Evolutionary conservation across 2,113 vertebrate genomes (phyloP).

Genomic region (Ibidorhyncha struthersii): DNA sequence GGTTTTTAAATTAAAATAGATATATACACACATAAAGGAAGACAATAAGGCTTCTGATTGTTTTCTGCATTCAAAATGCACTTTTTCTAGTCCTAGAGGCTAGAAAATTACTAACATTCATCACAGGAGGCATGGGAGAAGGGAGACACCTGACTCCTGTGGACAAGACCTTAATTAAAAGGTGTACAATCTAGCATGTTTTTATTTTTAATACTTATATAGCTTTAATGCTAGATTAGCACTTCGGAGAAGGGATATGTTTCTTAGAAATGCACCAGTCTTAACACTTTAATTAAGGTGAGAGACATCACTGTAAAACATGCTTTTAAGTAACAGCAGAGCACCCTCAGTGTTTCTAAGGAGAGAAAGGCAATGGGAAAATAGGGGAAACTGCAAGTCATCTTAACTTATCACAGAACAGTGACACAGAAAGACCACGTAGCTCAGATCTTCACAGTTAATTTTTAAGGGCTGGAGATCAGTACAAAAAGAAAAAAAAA

Average conservation of each 20-base stretch:
- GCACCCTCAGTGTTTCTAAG: not conserved
- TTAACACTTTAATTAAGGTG: not conserved
- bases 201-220: not conserved
- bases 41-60: not conserved
- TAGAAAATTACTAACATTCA: not conserved
- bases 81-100: not conserved
- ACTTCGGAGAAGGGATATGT: not conserved
- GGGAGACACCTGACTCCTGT: not conserved
- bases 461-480: not conserved
- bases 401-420: not conserved
- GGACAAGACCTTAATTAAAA: not conserved
- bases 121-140: not conserved
- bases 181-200: not conserved
- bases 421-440: not conserved
- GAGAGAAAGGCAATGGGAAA: not conserved
- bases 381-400: not conserved
- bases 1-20: not conserved
- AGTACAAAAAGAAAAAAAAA: not conserved
- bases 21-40: not conserved
- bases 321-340: not conserved
- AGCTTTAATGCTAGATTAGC: not conserved
- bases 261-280: not conserved
- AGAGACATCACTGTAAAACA: not conserved
- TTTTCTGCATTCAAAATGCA: not conserved
- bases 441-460: not conserved